These are phyloP conservation scores for Agapornis canus DNA, from an alignment of 2,797 vertebrate species.

Conservation along the genomic window DNA sequence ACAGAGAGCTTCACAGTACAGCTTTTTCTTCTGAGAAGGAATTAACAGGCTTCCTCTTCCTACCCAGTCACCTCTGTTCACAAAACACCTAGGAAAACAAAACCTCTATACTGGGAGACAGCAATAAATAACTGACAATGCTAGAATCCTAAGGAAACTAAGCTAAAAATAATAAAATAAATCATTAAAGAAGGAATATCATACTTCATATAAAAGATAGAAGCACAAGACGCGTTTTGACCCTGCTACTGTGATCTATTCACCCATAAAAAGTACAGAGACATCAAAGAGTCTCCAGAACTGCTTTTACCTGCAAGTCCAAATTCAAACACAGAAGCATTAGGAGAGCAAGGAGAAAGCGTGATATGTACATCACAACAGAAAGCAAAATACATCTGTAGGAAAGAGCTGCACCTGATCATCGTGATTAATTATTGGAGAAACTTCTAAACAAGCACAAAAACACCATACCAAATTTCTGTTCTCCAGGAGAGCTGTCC, in stretches of 20 bases:
- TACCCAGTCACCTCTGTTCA: background rate
- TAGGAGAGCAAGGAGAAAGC: background rate
- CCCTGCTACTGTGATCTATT: background rate
- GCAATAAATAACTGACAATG: background rate
- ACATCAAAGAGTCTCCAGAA: background rate
- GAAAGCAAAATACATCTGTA: background rate
- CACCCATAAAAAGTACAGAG: background rate
- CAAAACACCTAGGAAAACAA: background rate
- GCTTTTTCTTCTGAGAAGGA: background rate
- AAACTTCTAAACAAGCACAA: background rate
- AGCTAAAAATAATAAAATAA: background rate
- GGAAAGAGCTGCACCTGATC: background rate
- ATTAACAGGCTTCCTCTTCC: background rate
- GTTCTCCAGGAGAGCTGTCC: background rate
- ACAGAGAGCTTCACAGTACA: background rate
- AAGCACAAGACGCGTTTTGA: background rate
- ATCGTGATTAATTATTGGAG: background rate
- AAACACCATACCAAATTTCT: background rate
- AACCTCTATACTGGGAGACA: background rate
- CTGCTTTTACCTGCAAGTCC: background rate
- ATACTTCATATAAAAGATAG: background rate
- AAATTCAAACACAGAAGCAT: background rate
- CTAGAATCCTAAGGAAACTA: background rate
- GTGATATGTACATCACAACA: rapidly evolving
- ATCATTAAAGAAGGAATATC: background rate